phyloP scores from a whole-genome alignment of 2,888 invertebrate species.

The Clunio marinus region DNA sequence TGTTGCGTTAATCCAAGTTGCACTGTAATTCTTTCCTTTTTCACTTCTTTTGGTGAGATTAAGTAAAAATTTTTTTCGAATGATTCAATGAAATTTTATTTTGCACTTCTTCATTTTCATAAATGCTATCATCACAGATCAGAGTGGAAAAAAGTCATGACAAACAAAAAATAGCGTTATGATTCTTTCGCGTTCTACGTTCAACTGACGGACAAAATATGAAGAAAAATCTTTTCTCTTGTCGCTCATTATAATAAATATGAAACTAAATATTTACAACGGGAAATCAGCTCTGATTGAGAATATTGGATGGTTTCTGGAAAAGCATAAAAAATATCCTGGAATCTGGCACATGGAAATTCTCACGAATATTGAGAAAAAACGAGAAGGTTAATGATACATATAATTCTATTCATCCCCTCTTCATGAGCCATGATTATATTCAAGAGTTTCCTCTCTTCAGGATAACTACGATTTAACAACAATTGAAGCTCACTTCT shows the following conservation, averaged over 20 bases:
- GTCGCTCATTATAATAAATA: not conserved
- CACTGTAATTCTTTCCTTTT: not conserved
- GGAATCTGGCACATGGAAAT: constrained; percentile 27
- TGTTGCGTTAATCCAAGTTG: not conserved
- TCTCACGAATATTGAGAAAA: not conserved
- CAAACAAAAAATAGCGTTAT: constrained; percentile 30
- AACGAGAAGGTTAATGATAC: too few relatives aligned
- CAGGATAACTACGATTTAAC: too few relatives aligned
- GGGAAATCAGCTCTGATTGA: constrained; percentile 18
- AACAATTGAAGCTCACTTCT: too few relatives aligned
- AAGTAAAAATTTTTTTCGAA: not conserved
- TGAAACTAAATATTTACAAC: not conserved
- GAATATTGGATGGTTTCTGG: constrained; percentile 6
- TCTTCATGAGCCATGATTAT: too few relatives aligned
- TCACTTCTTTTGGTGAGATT: not conserved
- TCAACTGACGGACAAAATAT: constrained; percentile 24
- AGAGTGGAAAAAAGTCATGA: constrained; percentile 27
- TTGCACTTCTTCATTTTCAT: constrained; percentile 32
- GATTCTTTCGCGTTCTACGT: constrained; percentile 31
- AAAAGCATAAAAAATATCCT: not conserved
- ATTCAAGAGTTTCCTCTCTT: too few relatives aligned
- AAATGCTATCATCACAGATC: constrained; percentile 37
- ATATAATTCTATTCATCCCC: too few relatives aligned
- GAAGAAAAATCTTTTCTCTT: constrained; percentile 26
- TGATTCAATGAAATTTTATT: constrained; percentile 23